Conservation (phyloP, 2,888 invertebrate species). For the Drosophila prolongata region DNA sequence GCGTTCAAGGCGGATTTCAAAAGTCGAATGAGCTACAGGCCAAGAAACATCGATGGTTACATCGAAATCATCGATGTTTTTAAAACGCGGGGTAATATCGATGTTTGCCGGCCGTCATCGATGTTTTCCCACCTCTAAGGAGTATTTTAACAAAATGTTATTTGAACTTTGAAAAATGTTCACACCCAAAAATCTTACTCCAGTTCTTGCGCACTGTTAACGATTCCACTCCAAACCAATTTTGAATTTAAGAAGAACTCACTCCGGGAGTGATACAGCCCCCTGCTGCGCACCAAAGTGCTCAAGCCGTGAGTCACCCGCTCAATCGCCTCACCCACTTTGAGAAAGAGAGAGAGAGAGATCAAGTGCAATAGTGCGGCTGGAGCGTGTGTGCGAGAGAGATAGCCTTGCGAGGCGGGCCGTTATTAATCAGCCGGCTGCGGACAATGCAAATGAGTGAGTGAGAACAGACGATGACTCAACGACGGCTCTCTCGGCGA, state of each 20-base stretch:
- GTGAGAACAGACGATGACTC: constrained; percentile 77
- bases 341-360: constrained; percentile 50
- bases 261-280: neutral
- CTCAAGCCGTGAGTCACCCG: constrained; percentile 48
- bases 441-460: constrained; percentile 73
- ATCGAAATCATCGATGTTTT: too few species aligned
- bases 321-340: constrained; percentile 4
- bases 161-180: too few species aligned
- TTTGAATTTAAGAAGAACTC: neutral
- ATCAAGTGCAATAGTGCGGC: constrained; percentile 39
- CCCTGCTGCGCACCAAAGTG: constrained; percentile 1
- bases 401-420: constrained; percentile 58
- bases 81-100: too few species aligned
- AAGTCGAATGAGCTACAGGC: constrained; percentile 5
- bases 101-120: too few species aligned
- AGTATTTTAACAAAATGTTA: too few species aligned
- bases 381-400: constrained; percentile 63
- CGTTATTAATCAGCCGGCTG: constrained; percentile 71
- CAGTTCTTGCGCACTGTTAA: too few species aligned
- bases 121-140: too few species aligned
- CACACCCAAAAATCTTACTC: too few species aligned
- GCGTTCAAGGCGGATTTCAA: constrained; percentile 10
- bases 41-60: too few species aligned
- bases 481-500: constrained; percentile 50
- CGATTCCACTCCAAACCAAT: neutral